These are phyloP conservation scores for Andrena bicolor DNA, from an alignment of 2,888 invertebrate genomes.

Conservation along the genomic window DNA sequence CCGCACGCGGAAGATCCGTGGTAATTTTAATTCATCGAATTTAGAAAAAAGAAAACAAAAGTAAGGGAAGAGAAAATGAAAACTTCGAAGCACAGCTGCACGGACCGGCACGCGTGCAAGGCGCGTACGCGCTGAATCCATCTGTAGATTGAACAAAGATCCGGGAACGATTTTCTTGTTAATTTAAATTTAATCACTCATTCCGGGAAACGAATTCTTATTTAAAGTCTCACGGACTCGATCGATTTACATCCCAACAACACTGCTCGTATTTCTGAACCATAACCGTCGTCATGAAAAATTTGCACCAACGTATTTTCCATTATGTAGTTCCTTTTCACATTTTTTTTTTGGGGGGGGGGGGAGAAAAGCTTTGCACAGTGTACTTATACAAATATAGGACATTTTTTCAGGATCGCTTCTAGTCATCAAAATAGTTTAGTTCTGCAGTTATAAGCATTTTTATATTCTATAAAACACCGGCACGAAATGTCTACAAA, in stretches of 20 bases:
- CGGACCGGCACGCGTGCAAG: conserved; percentile 43
- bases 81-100: conserved; percentile 16
- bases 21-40: conserved; percentile 13
- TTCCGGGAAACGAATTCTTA: conserved; percentile 51
- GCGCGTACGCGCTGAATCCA: conserved; percentile 47
- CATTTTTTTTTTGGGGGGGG: conserved; percentile 33
- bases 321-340: conserved; percentile 26
- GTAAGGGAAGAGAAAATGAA: conserved; percentile 26
- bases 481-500: too few relatives aligned
- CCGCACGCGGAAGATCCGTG: conserved; percentile 40
- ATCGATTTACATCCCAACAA: conserved; percentile 66
- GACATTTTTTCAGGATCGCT: too few relatives aligned
- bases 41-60: neutral
- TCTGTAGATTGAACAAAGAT: conserved; percentile 63
- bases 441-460: too few relatives aligned
- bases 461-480: too few relatives aligned
- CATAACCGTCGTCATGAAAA: conserved; percentile 55
- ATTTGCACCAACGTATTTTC: conserved; percentile 53
- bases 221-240: conserved; percentile 48
- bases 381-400: conserved; percentile 50
- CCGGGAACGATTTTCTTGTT: conserved; percentile 42
- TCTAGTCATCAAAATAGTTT: too few relatives aligned
- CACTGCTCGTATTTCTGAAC: conserved; percentile 67
- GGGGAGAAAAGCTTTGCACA: conserved; percentile 40
- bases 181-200: conserved; percentile 56